Percentiles rank a stretch among this genome's conserved stretches.
phyloP scores from a whole-genome alignment of 2,888 invertebrate genomes.

The Tetranychus piercei region DNA sequence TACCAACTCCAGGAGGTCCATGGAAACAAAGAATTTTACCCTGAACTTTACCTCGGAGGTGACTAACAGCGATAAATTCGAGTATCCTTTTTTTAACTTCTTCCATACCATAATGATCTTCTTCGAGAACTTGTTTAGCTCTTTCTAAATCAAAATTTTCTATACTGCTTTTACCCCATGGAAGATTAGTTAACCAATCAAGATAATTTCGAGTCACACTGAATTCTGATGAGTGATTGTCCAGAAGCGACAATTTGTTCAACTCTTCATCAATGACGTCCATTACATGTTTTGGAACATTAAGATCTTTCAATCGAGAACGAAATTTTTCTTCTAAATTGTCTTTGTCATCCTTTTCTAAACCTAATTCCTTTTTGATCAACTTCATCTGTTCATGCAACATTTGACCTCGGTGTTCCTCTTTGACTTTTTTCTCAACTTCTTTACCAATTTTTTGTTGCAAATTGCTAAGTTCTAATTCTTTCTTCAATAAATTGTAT shows the following conservation, averaged over 20 bases:
- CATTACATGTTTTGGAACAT: constrained; percentile 67
- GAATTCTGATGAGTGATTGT: constrained; percentile 96
- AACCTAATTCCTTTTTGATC: constrained; percentile 91
- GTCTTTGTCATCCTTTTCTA: constrained; percentile 98
- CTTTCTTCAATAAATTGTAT: constrained; percentile 80
- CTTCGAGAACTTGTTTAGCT: constrained; percentile 65
- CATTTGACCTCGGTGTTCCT: constrained; percentile 93
- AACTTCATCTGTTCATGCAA: constrained; percentile 89
- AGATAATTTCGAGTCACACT: constrained; percentile 95
- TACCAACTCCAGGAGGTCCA: constrained; percentile 97
- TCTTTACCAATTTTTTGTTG: constrained; percentile 81
- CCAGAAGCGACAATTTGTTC: constrained; percentile 77
- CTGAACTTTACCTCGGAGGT: constrained; percentile 78
- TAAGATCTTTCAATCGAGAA: constrained; percentile 64
- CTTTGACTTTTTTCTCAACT: constrained; percentile 97
- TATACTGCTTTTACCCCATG: constrained; percentile 82
- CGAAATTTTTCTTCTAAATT: constrained; percentile 93
- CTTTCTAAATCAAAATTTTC: constrained; percentile 73
- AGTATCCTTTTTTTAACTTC: constrained; percentile 93
- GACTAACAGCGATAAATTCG: constrained; percentile 97
- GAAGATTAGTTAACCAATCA: constrained; percentile 94
- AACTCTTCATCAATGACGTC: constrained; percentile 92
- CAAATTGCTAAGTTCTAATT: constrained; percentile 78
- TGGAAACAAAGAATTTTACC: constrained; percentile 98
- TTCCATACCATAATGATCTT: constrained; percentile 99